Evolutionary conservation across 2,888 invertebrate species (phyloP), one percentile per base, ranked within the genome.

Genomic region (Hermaeophaga mercurialis): DNA sequence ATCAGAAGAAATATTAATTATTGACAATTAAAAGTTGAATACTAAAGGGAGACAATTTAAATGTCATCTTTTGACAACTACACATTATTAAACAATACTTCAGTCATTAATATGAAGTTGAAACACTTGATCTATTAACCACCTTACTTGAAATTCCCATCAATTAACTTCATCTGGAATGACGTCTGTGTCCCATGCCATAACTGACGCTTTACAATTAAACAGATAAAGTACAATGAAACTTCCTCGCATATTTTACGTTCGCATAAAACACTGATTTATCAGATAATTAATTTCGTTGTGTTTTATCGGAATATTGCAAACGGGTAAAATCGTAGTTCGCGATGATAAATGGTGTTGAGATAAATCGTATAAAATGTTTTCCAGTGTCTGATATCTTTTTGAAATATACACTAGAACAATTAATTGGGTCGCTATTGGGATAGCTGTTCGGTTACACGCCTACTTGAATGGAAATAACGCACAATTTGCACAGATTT

Each of bases 271-370:
- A 54, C 56, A 59, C 55, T 57, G 59, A 61, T 59, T 62, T 62
- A 64, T 61, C 58, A 55, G 59, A 58, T 62, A 66, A 66, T 69
- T 66, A 67, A 67, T 65, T 67, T 64, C 56, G 62, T 47, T 62
- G 61, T 56, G 61, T 66, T 66, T 65, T 66, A 66, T 66, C 67
- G 57, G 56, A 50, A 58, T 62, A 64, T 58, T 57, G 58, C 59
- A 59, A n/a, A 62, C 58, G 60, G 53, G 45, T 54, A 57, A 47
- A 49, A 62, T 55, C 56, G 53, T 36, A 48, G 43, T 46, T 26
- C 11, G 56, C 26, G 19, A 56, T 56, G 52, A 56, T 56, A 38
- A 36, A 56, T 56, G 19, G 34, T 26, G 14, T 26, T 26, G 50
- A 52, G 56, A 56, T 56, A 56, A 56, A 50, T 47, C 39, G 34